Base-by-base conservation (phyloP, 2,888 invertebrate genomes). In the Pheosia tremula region DNA sequence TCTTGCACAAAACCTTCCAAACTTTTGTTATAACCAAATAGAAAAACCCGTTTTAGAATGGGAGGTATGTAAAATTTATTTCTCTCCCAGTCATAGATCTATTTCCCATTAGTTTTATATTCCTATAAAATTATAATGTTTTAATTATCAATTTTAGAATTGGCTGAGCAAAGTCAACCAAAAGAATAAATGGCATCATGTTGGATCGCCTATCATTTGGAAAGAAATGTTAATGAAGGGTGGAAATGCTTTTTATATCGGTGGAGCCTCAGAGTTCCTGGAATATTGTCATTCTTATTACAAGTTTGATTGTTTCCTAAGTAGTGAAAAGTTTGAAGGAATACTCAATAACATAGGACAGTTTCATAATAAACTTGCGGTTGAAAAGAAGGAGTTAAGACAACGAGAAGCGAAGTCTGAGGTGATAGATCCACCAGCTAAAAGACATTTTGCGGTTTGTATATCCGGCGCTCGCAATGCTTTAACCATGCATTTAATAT, bases 211-310 rank as follows among this genome's bases (percentile, higher is more conserved):
- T 6, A 74, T 96, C 57, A 86, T 96, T 70, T 96, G 95, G 95
- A 95, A 95, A 81, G 95, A 96, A 83, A 79, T 95, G 61, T 83
- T 93, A 59, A 85, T 91, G 78, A 89, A 90, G 73, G 95, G 95
- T 36, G 94, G 94, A 54, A 94, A 93, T 72, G 87, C 94, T 0
- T 87, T 86, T 74, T 94, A 95, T 56, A 94, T 96, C n/a, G 96
- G 96, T 7, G 94, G 94, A 56, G 87, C 94, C 4, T 83, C 92
- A 52, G 94, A 95, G 61, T 96, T 96, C 87, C 92, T 95, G 85
- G 95, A 95, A 79, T 95, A 95, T 71, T 93, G 95, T 71, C 90
- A 94, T 80, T 94, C 95, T 47, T 95, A 95, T 83, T 96, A 96
- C 72, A 71, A 88, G 49, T 87, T 92, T 66, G 90, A 92, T 71